Evolutionary conservation across 2,797 vertebrate species (phyloP).

Genomic region (Anabacerthia variegaticeps): DNA sequence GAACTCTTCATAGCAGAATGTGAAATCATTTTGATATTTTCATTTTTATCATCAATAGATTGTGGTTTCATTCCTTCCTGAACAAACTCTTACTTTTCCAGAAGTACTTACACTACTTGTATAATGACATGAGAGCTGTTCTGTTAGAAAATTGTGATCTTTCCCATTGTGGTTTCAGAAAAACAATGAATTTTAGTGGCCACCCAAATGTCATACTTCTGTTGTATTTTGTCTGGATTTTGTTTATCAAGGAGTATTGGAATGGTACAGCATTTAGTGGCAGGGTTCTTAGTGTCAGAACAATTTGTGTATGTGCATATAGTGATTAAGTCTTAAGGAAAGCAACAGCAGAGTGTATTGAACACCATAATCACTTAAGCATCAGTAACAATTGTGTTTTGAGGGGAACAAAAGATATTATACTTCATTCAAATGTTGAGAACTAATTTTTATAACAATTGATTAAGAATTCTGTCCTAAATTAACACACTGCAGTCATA

Average conservation of each 20-base stretch:
- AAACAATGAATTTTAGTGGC: not conserved
- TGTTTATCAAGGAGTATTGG: not conserved
- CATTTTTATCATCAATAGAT: not conserved
- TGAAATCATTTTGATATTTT: not conserved
- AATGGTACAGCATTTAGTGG: not conserved
- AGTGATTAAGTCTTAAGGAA: not conserved
- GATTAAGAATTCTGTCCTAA: not conserved
- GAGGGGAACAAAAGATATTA: accelerated
- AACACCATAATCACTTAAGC: not conserved
- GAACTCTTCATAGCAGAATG: not conserved
- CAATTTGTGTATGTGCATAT: not conserved
- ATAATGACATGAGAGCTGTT: not conserved
- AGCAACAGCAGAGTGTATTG: not conserved
- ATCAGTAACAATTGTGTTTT: not conserved
- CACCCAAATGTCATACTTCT: not conserved
- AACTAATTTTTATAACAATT: not conserved
- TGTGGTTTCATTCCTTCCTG: not conserved
- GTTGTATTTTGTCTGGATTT: not conserved
- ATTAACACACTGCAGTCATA: not conserved
- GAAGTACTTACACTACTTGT: not conserved
- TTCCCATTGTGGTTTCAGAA: not conserved
- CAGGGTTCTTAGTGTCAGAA: not conserved
- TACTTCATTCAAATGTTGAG: not conserved
- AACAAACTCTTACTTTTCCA: not conserved
- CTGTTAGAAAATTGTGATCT: not conserved